These are phyloP conservation scores for Ovis canadensis DNA, from an alignment of 2,113 vertebrate species.

Conservation along the genomic window DNA sequence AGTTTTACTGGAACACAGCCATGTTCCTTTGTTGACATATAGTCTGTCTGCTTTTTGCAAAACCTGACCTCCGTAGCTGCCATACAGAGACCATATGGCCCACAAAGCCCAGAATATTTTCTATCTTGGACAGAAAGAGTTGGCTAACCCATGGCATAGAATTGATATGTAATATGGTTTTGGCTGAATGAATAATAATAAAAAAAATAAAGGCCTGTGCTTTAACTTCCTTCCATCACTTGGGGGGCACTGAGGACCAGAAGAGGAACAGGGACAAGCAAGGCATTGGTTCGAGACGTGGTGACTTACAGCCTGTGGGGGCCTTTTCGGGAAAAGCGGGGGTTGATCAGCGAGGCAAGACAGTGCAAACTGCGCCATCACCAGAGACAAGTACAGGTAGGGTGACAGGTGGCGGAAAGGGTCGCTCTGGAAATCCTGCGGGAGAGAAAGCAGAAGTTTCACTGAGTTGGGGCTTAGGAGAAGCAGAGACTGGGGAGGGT, in stretches of 20 bases:
- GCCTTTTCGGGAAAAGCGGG: slow-evolving; percentile 82
- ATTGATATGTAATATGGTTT: neutral
- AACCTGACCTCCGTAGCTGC: neutral
- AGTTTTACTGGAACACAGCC: neutral
- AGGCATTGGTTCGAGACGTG: neutral
- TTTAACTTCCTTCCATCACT: neutral
- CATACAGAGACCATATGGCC: neutral
- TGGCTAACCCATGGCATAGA: accelerated
- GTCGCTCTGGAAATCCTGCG: slow-evolving; percentile 84
- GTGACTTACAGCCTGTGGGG: slow-evolving; percentile 80
- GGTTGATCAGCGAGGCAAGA: slow-evolving; percentile 88
- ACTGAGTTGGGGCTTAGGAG: neutral
- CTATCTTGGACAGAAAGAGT: neutral
- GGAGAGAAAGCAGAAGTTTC: neutral
- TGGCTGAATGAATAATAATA: neutral
- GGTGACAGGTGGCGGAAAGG: slow-evolving; percentile 84
- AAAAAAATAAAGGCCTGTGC: neutral
- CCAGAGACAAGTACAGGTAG: slow-evolving; percentile 85
- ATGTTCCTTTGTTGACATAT: neutral
- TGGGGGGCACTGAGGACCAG: accelerated
- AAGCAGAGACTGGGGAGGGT: neutral
- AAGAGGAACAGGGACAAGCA: neutral
- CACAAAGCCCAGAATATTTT: neutral
- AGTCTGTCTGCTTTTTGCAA: neutral
- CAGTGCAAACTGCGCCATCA: slow-evolving; percentile 85